Conservation (phyloP, 2,888 invertebrate genomes). For the Lysandra coridon region DNA sequence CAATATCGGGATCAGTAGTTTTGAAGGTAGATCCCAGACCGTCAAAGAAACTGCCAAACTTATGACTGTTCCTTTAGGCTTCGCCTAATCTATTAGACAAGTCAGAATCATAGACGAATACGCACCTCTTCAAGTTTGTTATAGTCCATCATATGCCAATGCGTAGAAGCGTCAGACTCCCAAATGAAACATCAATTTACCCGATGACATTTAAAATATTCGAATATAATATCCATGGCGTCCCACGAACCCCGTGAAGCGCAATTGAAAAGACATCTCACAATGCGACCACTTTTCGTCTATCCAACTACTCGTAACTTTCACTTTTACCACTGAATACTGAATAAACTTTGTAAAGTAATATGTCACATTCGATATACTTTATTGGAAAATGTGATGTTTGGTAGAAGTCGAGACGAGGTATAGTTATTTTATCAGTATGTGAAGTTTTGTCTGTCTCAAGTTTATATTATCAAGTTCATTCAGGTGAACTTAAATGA, state of each 20-base stretch:
- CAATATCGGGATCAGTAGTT: too few species aligned
- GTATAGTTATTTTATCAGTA: background rate
- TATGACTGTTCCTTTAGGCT: too few species aligned
- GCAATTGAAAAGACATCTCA: constrained; percentile 70
- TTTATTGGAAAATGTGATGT: constrained; percentile 10
- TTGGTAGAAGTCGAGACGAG: background rate
- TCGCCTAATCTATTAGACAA: too few species aligned
- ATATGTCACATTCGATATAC: constrained; percentile 36
- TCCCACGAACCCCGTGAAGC: constrained; percentile 50
- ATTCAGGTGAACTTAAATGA: background rate
- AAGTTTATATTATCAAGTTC: background rate
- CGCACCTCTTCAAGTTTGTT: too few species aligned
- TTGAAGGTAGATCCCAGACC: too few species aligned
- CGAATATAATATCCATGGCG: background rate
- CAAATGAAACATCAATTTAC: background rate
- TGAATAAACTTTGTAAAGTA: constrained; percentile 33
- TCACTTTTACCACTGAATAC: constrained; percentile 38
- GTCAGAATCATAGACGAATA: too few species aligned
- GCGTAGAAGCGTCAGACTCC: background rate
- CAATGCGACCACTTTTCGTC: constrained; percentile 51
- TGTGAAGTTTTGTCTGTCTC: background rate
- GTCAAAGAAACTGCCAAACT: too few species aligned
- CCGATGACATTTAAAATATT: constrained; percentile 17
- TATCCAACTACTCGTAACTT: constrained; percentile 43
- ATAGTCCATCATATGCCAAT: background rate